phyloP scores from a whole-genome alignment of 2,888 invertebrate species.

The Dorcus hopei region DNA sequence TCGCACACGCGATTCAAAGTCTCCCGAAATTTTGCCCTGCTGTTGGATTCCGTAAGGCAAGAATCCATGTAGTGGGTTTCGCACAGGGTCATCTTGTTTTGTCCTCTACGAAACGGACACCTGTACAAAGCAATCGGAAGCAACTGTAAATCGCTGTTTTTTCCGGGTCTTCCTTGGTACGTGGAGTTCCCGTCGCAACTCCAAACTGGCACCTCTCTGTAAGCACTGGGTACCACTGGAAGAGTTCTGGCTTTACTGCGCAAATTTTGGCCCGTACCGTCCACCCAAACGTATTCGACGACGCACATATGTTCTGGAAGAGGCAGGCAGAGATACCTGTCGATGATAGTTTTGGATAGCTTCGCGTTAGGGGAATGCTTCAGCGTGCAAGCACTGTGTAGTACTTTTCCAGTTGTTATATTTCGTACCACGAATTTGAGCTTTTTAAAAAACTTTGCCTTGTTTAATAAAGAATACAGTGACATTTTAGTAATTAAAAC shows the following conservation, averaged over 20 bases:
- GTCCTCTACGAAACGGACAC: constrained; percentile 75
- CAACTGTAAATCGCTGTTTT: constrained; percentile 70
- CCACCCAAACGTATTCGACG: constrained; percentile 73
- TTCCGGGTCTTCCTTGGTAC: constrained; percentile 63
- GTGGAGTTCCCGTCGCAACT: constrained; percentile 74
- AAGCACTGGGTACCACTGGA: constrained; percentile 58
- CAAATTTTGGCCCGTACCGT: constrained; percentile 68
- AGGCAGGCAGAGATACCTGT: constrained; percentile 57
- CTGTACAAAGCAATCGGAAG: constrained; percentile 75
- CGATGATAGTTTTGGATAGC: constrained; percentile 53
- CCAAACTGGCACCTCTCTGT: constrained; percentile 69
- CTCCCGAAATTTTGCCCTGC: constrained; percentile 45
- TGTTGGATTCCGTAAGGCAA: constrained; percentile 54
- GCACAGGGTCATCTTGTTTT: constrained; percentile 71
- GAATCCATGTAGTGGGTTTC: constrained; percentile 69
- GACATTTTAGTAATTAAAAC: background rate
- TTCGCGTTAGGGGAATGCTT: constrained; percentile 37
- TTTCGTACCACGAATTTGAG: background rate
- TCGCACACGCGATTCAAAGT: constrained; percentile 58
- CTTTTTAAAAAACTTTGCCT: no score
- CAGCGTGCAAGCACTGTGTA: constrained; percentile 19
- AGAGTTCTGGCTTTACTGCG: constrained; percentile 69
- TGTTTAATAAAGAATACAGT: background rate
- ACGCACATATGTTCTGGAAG: constrained; percentile 58
- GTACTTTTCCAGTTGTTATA: background rate